Evolutionary conservation across 2,888 invertebrate species (phyloP).

Genomic region (Nipponacmea schrenckii): DNA sequence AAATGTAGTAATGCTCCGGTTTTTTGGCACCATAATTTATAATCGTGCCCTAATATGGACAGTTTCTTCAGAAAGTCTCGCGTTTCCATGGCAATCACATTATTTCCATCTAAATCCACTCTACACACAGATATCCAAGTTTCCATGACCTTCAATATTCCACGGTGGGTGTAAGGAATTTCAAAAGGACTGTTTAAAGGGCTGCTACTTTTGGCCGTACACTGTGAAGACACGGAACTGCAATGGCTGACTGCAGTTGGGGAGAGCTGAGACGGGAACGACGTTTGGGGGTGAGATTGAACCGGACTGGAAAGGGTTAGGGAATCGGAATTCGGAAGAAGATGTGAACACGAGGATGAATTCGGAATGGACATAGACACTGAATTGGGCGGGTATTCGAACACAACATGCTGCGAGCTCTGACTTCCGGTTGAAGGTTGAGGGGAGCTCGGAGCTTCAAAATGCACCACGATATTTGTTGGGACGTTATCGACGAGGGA

Average conservation of each 20-base stretch:
- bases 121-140: conserved; percentile 62
- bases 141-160: conserved; percentile 63
- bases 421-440: conserved; percentile 55
- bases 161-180: conserved; percentile 60
- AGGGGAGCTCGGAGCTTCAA: conserved; percentile 63
- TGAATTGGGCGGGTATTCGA: conserved; percentile 46
- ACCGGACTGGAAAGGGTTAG: conserved; percentile 27
- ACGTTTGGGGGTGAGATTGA: conserved; percentile 18
- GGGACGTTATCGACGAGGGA: conserved; percentile 32
- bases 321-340: conserved; percentile 12
- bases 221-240: conserved; percentile 17
- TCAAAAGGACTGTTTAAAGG: conserved; percentile 46
- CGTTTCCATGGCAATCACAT: conserved; percentile 70
- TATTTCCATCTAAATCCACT: conserved; percentile 60
- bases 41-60: conserved; percentile 71
- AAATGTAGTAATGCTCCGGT: conserved; percentile 57
- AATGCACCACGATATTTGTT: conserved; percentile 61
- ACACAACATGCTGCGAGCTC: conserved; percentile 47
- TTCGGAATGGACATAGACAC: conserved; percentile 13
- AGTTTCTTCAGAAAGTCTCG: conserved; percentile 72
- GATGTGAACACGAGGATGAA: conserved; percentile 24
- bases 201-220: conserved; percentile 33
- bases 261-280: conserved; percentile 27
- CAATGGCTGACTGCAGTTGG: conserved; percentile 32
- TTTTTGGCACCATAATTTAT: conserved; percentile 70